Base-by-base conservation (phyloP, 2,797 vertebrate genomes). In the Tolypeutes matacus region DNA sequence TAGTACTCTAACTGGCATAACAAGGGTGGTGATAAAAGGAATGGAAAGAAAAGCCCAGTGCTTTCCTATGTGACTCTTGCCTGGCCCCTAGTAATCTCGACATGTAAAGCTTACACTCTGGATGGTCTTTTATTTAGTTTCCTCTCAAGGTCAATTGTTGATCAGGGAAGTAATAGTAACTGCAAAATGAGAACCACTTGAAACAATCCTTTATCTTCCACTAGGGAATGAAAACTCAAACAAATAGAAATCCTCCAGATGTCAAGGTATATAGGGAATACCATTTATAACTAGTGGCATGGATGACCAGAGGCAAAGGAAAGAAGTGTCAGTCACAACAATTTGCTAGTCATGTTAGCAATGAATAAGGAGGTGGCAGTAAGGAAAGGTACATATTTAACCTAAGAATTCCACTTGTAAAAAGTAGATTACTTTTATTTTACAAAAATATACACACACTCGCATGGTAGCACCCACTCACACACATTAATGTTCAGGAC, bases 381-480 rank as follows among this genome's bases (percentile, higher is more conserved):
- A 64, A 93, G 39, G 69, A 87, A 8, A 51, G 70, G 29, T 5
- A 15, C 5, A 36, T 36, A 76, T 62, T 86, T 56, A 85, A 76
- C 29, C 23, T 72, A 84, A 80, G 27, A 64, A 88, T 93, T 91
- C 21, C 34, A 85, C 36, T 69, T 87, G 31, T 39, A 83, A 67
- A 20, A 89, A 62, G 39, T 10, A 88, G 29, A 80, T 53, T 34
- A 58, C 75, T 87, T 83, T n/a, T 88, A 20, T 60, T 89, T 39
- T 42, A 53, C 9, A 85, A 58, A 94, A 87, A 64, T 69, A 94
- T 84, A 83, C 3, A 64, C 6, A 90, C 29, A 70, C 36, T 49
- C 84, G 39, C 39, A 60, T 73, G 29, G 80, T 1, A 51, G 34
- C 31, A 64, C 7, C 65, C 6, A 65, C 20, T 73, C 23, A 51